These are phyloP conservation scores for Labeo catla DNA, from an alignment of 2,113 vertebrate genomes.

Conservation along the genomic window DNA sequence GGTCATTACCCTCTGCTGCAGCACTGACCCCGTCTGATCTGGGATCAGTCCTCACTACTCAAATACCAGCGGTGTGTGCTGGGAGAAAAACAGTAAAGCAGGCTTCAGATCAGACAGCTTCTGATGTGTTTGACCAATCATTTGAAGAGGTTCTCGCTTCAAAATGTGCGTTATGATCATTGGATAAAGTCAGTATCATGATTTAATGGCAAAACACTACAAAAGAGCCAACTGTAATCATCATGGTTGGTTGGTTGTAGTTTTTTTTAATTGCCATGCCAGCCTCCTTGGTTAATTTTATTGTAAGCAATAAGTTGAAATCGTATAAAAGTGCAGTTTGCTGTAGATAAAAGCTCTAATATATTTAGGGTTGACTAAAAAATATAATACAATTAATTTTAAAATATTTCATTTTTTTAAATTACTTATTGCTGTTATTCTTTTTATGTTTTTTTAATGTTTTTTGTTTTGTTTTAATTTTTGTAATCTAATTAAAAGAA, in stretches of 20 bases:
- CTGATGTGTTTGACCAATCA: background rate
- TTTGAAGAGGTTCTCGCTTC: background rate
- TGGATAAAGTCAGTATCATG: background rate
- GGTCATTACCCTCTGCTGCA: slow-evolving; percentile 41
- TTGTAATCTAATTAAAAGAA: background rate
- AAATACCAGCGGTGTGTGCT: background rate
- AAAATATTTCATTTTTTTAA: too few species aligned
- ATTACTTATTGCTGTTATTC: background rate
- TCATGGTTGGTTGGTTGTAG: background rate
- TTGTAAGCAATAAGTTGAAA: background rate
- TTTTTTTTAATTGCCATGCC: background rate
- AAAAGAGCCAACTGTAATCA: background rate
- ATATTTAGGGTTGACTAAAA: background rate
- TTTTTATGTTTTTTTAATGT: background rate
- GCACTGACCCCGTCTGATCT: slow-evolving; percentile 4
- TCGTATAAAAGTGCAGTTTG: background rate
- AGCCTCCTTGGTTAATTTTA: background rate
- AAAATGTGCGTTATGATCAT: background rate
- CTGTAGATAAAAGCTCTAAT: background rate
- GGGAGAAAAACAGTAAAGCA: background rate
- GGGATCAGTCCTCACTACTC: background rate
- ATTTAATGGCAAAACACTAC: background rate
- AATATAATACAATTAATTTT: too few species aligned
- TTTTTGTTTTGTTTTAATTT: background rate
- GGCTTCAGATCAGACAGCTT: background rate